Evolutionary conservation across 2,113 vertebrate genomes (phyloP).

Genomic region (Semicossyphus pulcher): DNA sequence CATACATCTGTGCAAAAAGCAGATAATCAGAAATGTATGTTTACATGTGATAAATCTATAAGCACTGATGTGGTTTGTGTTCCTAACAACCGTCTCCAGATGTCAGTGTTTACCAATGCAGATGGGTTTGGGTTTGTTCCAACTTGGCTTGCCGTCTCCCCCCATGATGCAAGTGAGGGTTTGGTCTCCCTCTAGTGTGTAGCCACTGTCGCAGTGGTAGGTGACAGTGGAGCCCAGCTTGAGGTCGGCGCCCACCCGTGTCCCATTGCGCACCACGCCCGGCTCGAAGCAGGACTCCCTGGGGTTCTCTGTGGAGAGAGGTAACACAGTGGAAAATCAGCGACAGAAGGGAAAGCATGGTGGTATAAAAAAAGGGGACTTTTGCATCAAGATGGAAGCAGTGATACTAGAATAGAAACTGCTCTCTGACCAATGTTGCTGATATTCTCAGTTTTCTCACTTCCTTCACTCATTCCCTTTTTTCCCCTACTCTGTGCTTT

Average conservation of each 20-base stretch:
- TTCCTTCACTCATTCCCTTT: conserved; percentile 5
- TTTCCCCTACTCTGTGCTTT: conserved; percentile 26
- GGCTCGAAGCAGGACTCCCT: conserved; percentile 98
- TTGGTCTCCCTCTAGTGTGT: conserved; percentile 90
- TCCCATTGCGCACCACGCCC: conserved; percentile 91
- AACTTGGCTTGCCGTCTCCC: conserved; percentile 91
- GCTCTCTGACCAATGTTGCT: conserved; percentile 18
- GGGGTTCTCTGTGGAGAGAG: conserved; percentile 90
- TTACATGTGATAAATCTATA: conserved; percentile 53
- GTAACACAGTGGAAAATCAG: conserved; percentile 67
- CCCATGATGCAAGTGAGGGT: conserved; percentile 95
- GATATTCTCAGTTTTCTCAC: conserved; percentile 22
- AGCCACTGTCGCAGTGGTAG: conserved; percentile 95
- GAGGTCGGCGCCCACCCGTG: conserved; percentile 89
- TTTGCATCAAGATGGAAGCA: conserved; percentile 44
- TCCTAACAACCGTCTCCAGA: conserved; percentile 54
- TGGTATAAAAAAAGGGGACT: conserved; percentile 25
- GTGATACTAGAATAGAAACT: conserved; percentile 35
- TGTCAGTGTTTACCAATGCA: conserved; percentile 89
- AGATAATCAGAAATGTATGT: conserved; percentile 32
- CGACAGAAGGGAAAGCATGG: conserved; percentile 29
- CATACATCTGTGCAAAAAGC: background rate
- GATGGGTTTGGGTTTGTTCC: conserved; percentile 92
- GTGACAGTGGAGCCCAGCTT: conserved; percentile 93
- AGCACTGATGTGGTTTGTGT: conserved; percentile 44